Conservation (phyloP, 2,797 vertebrate species). For the Platalea minor region DNA sequence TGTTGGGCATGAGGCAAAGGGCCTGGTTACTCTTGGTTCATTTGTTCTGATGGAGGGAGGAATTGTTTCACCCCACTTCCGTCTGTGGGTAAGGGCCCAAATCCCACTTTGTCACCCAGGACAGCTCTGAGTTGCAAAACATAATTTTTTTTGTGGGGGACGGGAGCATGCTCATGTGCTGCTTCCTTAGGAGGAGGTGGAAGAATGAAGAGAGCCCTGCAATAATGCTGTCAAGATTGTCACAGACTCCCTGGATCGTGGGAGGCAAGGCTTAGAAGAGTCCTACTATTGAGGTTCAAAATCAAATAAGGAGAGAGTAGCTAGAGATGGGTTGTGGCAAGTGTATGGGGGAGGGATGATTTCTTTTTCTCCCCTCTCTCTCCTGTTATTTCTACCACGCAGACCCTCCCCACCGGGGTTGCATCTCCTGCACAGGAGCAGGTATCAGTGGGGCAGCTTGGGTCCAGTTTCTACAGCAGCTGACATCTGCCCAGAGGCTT, state of each 20-base stretch:
- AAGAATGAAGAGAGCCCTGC: constrained; percentile 10
- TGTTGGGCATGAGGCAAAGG: not conserved
- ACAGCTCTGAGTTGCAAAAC: not conserved
- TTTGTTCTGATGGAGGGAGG: not conserved
- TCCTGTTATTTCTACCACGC: not conserved
- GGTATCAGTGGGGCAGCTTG: not conserved
- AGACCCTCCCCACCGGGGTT: not conserved
- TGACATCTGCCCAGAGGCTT: not conserved
- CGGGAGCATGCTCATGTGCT: not conserved
- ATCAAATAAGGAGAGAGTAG: not conserved
- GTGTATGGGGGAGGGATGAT: not conserved
- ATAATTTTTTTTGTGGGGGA: not conserved
- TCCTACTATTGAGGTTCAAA: not conserved
- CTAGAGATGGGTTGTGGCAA: not conserved
- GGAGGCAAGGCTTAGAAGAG: constrained; percentile 21
- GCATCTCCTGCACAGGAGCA: not conserved
- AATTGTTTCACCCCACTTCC: not conserved
- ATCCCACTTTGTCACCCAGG: not conserved
- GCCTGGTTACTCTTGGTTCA: not conserved
- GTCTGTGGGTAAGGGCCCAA: not conserved
- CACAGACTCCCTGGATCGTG: not conserved
- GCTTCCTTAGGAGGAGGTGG: not conserved
- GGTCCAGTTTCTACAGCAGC: not conserved
- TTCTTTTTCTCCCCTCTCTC: not conserved
- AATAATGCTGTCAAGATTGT: constrained; percentile 21